Conservation (phyloP, 2,113 vertebrate species). For the Strix uralensis region DNA sequence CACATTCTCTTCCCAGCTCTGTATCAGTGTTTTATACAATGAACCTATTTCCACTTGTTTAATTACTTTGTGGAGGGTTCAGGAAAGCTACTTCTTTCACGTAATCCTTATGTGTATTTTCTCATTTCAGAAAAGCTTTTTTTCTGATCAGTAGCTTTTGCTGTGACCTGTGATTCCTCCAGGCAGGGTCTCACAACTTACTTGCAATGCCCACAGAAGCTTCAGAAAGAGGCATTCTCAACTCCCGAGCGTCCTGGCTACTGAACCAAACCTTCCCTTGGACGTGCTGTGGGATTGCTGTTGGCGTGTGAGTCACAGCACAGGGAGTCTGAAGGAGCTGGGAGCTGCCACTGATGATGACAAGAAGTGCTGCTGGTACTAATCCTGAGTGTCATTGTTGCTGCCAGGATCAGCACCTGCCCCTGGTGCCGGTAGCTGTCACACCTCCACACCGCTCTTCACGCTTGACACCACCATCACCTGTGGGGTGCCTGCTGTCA, state of each 20-base stretch:
- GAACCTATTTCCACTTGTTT: not conserved
- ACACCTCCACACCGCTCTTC: not conserved
- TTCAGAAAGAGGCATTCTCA: not conserved
- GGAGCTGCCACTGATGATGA: not conserved
- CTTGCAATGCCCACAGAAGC: not conserved
- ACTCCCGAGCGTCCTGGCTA: accelerated
- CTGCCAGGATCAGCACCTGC: not conserved
- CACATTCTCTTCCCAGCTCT: not conserved
- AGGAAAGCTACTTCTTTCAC: not conserved
- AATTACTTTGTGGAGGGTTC: not conserved
- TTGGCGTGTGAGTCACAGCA: not conserved
- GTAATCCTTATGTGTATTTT: not conserved
- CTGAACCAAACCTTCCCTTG: not conserved
- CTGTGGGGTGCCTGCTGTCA: accelerated
- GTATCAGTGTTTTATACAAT: not conserved
- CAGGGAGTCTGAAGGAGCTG: not conserved
- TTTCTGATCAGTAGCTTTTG: not conserved
- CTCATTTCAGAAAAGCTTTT: not conserved
- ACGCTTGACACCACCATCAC: not conserved
- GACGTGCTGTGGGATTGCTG: not conserved
- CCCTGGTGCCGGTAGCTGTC: not conserved
- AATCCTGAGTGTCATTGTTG: not conserved
- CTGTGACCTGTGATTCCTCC: not conserved
- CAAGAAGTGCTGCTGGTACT: not conserved
- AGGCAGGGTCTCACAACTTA: not conserved